phyloP scores from a whole-genome alignment of 2,888 invertebrate genomes.

The Arrhopalites spinosus region DNA sequence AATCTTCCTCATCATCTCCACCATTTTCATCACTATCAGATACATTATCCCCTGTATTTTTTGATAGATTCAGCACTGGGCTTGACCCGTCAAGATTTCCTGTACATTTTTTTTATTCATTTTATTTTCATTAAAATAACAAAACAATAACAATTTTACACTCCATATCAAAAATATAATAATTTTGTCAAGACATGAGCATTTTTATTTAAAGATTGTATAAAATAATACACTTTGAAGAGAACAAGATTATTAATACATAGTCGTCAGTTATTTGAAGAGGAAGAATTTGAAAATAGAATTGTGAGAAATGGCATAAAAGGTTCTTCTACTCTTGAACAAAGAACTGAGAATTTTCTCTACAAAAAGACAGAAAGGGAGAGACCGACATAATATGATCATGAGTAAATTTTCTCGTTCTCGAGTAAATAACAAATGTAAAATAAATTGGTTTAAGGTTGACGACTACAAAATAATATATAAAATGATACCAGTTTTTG shows the following conservation, averaged over 20 bases:
- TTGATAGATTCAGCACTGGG: constrained; percentile 88
- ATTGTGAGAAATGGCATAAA: no score
- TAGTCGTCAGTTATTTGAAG: neutral
- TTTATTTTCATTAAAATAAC: constrained; percentile 57
- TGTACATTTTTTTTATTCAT: constrained; percentile 59
- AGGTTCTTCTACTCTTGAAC: neutral
- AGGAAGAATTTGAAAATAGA: neutral
- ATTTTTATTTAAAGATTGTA: no score
- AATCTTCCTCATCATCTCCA: constrained; percentile 67
- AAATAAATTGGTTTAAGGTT: constrained; percentile 20
- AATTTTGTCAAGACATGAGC: no score
- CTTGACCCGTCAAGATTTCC: constrained; percentile 87
- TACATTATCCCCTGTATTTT: constrained; percentile 68
- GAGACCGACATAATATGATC: no score
- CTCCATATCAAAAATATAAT: no score
- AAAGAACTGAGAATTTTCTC: neutral
- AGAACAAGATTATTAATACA: neutral
- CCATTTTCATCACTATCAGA: constrained; percentile 56
- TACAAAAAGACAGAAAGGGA: neutral
- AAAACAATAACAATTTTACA: neutral
- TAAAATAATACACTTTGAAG: neutral
- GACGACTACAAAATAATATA: neutral
- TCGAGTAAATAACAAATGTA: constrained; percentile 25
- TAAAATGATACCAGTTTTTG: neutral
- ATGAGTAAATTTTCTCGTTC: neutral